Evolutionary conservation across 2,888 invertebrate species (phyloP), one percentile per base, ranked within the genome.

Genomic region (Ferdinandea cuprea): DNA sequence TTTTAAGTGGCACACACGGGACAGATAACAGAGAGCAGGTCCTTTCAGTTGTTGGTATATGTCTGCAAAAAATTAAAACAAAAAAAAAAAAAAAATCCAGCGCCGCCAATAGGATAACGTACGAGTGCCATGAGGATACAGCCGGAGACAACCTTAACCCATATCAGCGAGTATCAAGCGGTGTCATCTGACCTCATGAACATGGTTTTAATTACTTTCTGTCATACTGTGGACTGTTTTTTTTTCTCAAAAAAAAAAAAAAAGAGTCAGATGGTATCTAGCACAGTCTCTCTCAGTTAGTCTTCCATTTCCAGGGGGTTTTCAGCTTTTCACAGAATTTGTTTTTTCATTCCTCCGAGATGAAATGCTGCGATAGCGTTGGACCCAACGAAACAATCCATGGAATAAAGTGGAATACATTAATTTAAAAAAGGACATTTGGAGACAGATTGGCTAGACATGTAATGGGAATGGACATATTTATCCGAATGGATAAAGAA

Each of bases 181-280:
- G 54, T 77, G 44, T 66, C 76, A 83, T 83, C 81, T 83, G 81
- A 77, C 77, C 81, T 77, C 77, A 72, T 77, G 81, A 83, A 77
- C 77, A 83, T 68, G 71, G 50, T 83, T 83, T 83, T 77, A 83
- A 83, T 83, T 83, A 83, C 81, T 77, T 77, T 83, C 77, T 83
- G 77, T 68, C 77, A 56, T 72, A 54, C 72, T 42, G 66, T 72
- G 77, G 50, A 77, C 66, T 28, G 50, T 65, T 35, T 46, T 58
- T 71, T 52, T 9, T 63, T 56, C 28, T 61, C 30, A 8, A 17
- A 25, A 15, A 15, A 13, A n/a, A n/a, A 58, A 58, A 48, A 25
- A 3, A 25, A 25, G 25, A 37, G 35, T 71, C 71, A 58, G 81
- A 81, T 71, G 30, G 13, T 77, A 81, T 81, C 77, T 61, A 13